Evolutionary conservation across 2,888 invertebrate genomes (phyloP).

Genomic region (Parnassius apollo): DNA sequence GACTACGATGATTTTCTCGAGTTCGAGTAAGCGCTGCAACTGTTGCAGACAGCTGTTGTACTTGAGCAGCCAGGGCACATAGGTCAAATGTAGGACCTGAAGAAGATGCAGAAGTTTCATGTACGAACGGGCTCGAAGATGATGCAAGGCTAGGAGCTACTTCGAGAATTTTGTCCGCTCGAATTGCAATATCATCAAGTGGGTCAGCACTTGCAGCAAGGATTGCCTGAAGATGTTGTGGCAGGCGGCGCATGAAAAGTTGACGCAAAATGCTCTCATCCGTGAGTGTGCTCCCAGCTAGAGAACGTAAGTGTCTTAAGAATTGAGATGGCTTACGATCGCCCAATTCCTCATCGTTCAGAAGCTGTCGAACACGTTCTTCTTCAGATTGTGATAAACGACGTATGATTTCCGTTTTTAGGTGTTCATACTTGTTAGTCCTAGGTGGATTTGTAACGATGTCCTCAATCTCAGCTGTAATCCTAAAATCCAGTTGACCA

Average conservation of each 20-base stretch:
- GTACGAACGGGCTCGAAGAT: not conserved
- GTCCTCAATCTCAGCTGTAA: not conserved
- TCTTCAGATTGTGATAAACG: slow-evolving; percentile 4
- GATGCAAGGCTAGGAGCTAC: not conserved
- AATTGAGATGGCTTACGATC: slow-evolving; percentile 23
- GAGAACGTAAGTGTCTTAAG: slow-evolving; percentile 24
- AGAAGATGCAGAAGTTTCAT: not conserved
- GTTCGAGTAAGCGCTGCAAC: not conserved
- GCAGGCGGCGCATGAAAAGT: slow-evolving; percentile 4
- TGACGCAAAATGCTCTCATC: not conserved
- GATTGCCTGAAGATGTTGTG: slow-evolving; percentile 1
- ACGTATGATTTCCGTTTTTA: not conserved
- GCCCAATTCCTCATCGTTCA: slow-evolving; percentile 21
- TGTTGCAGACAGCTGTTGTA: not conserved
- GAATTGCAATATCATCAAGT: not conserved
- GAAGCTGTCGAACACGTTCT: slow-evolving; percentile 10
- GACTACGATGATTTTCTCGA: not conserved
- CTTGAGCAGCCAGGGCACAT: too few relatives aligned
- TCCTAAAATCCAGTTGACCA: not conserved
- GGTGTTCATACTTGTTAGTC: not conserved
- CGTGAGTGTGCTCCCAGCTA: slow-evolving; percentile 12
- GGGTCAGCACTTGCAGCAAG: not conserved
- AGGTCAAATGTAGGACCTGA: too few relatives aligned
- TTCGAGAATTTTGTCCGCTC: not conserved
- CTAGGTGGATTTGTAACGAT: not conserved